phyloP scores from a whole-genome alignment of 2,888 invertebrate genomes.

The Chrysotoxum bicinctum region DNA sequence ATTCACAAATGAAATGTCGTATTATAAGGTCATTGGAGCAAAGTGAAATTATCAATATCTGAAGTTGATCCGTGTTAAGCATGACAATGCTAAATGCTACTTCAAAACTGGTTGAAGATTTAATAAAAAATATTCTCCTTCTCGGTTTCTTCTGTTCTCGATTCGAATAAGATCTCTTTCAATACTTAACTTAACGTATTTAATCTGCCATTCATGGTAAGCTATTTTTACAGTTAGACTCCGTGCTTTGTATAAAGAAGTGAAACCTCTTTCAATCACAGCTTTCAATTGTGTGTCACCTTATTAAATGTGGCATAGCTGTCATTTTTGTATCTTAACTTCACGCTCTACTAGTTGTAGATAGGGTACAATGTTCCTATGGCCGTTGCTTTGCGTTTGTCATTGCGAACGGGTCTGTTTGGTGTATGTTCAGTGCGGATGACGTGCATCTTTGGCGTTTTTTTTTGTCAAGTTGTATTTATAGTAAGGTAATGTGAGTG shows the following conservation, averaged over 20 bases:
- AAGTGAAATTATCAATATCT: constrained; percentile 65
- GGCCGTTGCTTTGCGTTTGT: constrained; percentile 27
- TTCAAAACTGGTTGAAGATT: constrained; percentile 29
- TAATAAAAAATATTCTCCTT: neutral
- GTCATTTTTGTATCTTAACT: constrained; percentile 53
- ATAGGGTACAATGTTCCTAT: constrained; percentile 5
- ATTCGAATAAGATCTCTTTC: constrained; percentile 16
- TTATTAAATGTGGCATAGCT: constrained; percentile 52
- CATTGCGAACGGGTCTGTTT: constrained; percentile 36
- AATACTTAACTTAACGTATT: constrained; percentile 24
- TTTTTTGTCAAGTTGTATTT: constrained; percentile 40
- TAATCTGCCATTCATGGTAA: constrained; percentile 51
- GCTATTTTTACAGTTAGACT: constrained; percentile 49
- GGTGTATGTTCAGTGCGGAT: constrained; percentile 5
- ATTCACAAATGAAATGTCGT: constrained; percentile 38
- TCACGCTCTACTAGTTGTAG: constrained; percentile 50
- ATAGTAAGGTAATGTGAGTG: neutral
- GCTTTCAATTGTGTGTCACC: constrained; percentile 67
- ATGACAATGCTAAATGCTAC: constrained; percentile 20
- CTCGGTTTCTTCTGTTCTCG: constrained; percentile 1
- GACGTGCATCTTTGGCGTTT: constrained; percentile 61
- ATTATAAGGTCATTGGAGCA: constrained; percentile 68
- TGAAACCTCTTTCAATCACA: constrained; percentile 69
- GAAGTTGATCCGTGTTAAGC: constrained; percentile 40
- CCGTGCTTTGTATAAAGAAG: constrained; percentile 27